Evolutionary conservation across 1,140 invertebrate genomes (phyloP).

Genomic region (Panagrolaimus sp.): DNA sequence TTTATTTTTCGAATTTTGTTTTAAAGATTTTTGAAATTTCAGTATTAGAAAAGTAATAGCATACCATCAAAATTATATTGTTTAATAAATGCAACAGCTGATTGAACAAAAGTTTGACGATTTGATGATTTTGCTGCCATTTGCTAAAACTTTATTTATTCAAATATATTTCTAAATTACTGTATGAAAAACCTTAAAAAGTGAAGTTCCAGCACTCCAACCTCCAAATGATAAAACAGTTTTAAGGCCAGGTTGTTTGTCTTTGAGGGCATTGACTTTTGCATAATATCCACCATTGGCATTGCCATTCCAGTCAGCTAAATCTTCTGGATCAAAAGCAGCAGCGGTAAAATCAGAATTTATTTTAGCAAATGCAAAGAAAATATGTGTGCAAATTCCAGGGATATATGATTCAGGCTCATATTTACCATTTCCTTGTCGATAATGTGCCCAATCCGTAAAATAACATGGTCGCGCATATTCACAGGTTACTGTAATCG

Average conservation of each 20-base stretch:
- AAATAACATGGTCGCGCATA: conserved; percentile 10
- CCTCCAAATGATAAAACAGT: conserved; percentile 20
- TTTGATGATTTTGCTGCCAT: neutral
- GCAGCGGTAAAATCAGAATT: neutral
- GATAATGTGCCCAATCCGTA: conserved; percentile 30
- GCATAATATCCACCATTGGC: neutral
- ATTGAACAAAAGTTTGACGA: conserved; percentile 73
- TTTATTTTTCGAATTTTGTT: too few relatives aligned
- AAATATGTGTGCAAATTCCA: conserved; percentile 27
- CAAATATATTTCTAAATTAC: too few relatives aligned
- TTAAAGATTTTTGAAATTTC: too few relatives aligned
- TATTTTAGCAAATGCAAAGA: conserved; percentile 21
- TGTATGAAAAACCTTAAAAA: neutral
- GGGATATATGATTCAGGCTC: conserved; percentile 15
- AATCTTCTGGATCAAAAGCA: conserved; percentile 2
- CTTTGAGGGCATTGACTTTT: conserved; percentile 9
- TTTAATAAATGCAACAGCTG: conserved; percentile 78
- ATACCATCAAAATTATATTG: conserved; percentile 81
- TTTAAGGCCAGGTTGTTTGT: conserved; percentile 16
- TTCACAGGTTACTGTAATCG: too few relatives aligned
- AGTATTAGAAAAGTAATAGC: too few relatives aligned
- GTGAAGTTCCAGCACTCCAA: neutral
- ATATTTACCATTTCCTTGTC: conserved; percentile 8
- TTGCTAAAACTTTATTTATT: too few relatives aligned
- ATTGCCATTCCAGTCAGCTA: neutral